Conservation (phyloP, 2,888 invertebrate genomes). For the Sphaerophoria taeniata region DNA sequence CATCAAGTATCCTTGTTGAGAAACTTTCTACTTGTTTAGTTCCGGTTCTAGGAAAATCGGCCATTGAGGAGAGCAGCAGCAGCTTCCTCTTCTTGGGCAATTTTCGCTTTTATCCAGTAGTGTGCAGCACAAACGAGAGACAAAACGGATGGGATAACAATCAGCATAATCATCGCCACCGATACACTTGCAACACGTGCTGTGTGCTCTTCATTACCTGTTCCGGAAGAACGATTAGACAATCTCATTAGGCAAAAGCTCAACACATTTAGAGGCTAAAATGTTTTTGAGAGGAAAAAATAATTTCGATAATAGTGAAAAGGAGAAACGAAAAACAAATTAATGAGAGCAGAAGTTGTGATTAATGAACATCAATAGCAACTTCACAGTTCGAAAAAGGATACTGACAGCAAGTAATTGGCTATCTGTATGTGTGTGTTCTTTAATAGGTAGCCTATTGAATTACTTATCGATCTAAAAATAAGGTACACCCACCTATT, state of each 20-base stretch:
- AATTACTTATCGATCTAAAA: too few species aligned
- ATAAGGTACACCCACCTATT: too few species aligned
- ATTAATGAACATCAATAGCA: slow-evolving; percentile 39
- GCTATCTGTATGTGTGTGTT: background rate
- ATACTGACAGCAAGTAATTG: slow-evolving; percentile 7
- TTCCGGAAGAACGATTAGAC: slow-evolving; percentile 69
- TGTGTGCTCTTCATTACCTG: slow-evolving; percentile 92
- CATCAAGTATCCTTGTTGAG: slow-evolving; percentile 65
- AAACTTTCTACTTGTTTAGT: slow-evolving; percentile 65
- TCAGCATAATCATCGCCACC: slow-evolving; percentile 89
- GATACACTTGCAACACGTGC: slow-evolving; percentile 90
- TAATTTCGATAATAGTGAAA: background rate
- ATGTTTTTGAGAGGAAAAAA: slow-evolving; percentile 4
- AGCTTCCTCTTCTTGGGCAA: slow-evolving; percentile 79
- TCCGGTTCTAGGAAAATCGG: background rate
- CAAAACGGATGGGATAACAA: slow-evolving; percentile 90
- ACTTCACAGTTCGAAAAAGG: slow-evolving; percentile 15
- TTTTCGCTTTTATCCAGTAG: slow-evolving; percentile 85
- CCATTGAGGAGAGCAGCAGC: slow-evolving; percentile 70
- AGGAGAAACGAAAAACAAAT: slow-evolving; percentile 8
- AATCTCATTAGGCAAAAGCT: slow-evolving; percentile 38
- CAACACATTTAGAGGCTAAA: slow-evolving; percentile 18
- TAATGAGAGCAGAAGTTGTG: slow-evolving; percentile 35
- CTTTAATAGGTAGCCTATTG: background rate
- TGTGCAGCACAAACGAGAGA: slow-evolving; percentile 87